Conservation (phyloP, 1,140 invertebrate species). For the Micrasema minimum region DNA sequence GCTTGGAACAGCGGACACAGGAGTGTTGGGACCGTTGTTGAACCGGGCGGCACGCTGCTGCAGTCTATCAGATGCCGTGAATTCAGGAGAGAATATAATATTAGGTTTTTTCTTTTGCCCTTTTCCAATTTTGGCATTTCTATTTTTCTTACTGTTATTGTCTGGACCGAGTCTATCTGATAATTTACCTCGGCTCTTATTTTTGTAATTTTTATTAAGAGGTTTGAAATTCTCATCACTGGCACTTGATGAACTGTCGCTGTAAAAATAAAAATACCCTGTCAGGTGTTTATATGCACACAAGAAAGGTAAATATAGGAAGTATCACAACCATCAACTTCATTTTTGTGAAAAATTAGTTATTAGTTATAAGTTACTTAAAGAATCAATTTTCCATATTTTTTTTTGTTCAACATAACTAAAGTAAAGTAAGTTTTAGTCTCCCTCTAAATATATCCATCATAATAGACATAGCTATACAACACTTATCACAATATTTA, state of each 20-base stretch:
- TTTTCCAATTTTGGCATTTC: conserved; percentile 65
- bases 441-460: too few species aligned
- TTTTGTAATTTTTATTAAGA: conserved; percentile 55
- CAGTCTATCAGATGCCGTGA: conserved; percentile 76
- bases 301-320: too few species aligned
- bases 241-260: conserved; percentile 63
- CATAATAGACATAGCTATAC: too few species aligned
- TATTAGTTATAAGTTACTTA: too few species aligned
- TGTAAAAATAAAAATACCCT: conserved; percentile 53
- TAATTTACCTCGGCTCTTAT: conserved; percentile 60
- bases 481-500: too few species aligned
- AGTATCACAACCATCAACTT: too few species aligned
- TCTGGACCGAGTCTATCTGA: conserved; percentile 63
- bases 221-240: conserved; percentile 60
- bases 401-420: too few species aligned
- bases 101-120: conserved; percentile 68
- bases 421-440: too few species aligned
- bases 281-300: too few species aligned
- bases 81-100: conserved; percentile 77
- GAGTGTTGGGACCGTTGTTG: conserved; percentile 55
- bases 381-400: too few species aligned
- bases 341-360: too few species aligned
- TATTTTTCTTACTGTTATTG: conserved; percentile 61
- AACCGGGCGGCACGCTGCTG: conserved; percentile 91
- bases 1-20: conserved; percentile 53